Conservation (phyloP, 1,140 invertebrate genomes). For the Drosophila pectinifera region DNA sequence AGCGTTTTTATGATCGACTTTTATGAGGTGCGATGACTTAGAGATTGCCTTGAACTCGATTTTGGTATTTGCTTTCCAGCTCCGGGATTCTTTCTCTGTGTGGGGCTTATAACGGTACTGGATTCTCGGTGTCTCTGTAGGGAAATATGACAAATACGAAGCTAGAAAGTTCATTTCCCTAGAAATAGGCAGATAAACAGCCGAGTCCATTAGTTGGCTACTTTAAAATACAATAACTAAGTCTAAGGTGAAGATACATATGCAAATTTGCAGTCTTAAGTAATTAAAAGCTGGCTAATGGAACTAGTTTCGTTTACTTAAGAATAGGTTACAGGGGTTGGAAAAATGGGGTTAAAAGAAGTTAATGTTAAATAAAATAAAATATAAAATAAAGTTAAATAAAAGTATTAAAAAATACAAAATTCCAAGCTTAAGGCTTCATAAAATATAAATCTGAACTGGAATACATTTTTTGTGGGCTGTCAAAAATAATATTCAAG, state of each 20-base stretch:
- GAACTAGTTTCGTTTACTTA: background rate
- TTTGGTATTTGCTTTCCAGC: slow-evolving; percentile 14
- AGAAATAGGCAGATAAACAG: slow-evolving; percentile 4
- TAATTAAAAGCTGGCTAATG: background rate
- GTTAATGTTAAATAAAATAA: too few relatives aligned
- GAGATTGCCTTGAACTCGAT: slow-evolving; percentile 80
- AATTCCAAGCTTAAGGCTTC: too few relatives aligned
- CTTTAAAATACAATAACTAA: background rate
- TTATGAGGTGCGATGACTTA: slow-evolving; percentile 81
- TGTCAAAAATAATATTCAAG: too few relatives aligned
- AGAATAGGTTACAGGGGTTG: background rate
- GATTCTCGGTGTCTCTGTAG: slow-evolving; percentile 38
- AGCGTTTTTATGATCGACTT: slow-evolving; percentile 66
- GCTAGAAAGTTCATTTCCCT: slow-evolving; percentile 54
- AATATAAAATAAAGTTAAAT: too few relatives aligned
- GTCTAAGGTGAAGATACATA: background rate
- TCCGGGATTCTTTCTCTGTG: slow-evolving; percentile 9
- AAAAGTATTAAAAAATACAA: too few relatives aligned
- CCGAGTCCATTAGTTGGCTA: slow-evolving; percentile 27
- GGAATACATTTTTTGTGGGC: too few relatives aligned
- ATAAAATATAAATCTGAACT: too few relatives aligned
- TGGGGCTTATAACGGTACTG: slow-evolving; percentile 67
- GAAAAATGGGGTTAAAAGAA: too few relatives aligned
- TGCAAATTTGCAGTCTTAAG: background rate
- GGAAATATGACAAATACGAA: slow-evolving; percentile 61